phyloP scores from a whole-genome alignment of 2,888 invertebrate genomes.

The Sialis fuliginosa region DNA sequence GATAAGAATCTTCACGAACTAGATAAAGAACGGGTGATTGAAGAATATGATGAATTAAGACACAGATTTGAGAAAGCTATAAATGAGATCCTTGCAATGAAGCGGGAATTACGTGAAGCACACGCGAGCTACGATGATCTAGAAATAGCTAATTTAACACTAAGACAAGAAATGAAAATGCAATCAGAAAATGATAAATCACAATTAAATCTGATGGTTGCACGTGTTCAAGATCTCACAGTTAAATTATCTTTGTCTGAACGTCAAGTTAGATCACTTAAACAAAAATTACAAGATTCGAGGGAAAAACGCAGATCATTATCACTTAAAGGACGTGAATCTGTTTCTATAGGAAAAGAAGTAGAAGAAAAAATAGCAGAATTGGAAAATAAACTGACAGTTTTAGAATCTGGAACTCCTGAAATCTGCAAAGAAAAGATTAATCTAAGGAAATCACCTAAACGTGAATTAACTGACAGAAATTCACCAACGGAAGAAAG shows the following conservation, averaged over 20 bases:
- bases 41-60: constrained; percentile 62
- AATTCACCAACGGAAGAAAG: constrained; percentile 27
- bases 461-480: constrained; percentile 26
- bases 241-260: constrained; percentile 65
- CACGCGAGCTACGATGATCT: constrained; percentile 64
- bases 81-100: constrained; percentile 66
- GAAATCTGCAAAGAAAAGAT: neutral
- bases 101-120: constrained; percentile 60
- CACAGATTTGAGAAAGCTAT: constrained; percentile 67
- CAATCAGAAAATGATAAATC: constrained; percentile 45
- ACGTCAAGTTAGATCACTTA: constrained; percentile 59
- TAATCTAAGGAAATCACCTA: constrained; percentile 19
- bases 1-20: constrained; percentile 55
- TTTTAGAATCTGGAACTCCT: constrained; percentile 35
- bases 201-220: constrained; percentile 64
- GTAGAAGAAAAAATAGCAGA: constrained; percentile 72
- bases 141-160: constrained; percentile 58
- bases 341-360: constrained; percentile 63
- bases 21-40: constrained; percentile 58
- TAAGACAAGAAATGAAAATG: constrained; percentile 51
- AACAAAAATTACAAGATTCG: constrained; percentile 63
- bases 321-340: constrained; percentile 60
- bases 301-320: constrained; percentile 64
- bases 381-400: constrained; percentile 57
- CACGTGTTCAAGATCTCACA: constrained; percentile 68